Percentiles rank a stretch among this genome's conserved stretches.
phyloP scores from a whole-genome alignment of 2,888 invertebrate species.

The Tridacna crocea region DNA sequence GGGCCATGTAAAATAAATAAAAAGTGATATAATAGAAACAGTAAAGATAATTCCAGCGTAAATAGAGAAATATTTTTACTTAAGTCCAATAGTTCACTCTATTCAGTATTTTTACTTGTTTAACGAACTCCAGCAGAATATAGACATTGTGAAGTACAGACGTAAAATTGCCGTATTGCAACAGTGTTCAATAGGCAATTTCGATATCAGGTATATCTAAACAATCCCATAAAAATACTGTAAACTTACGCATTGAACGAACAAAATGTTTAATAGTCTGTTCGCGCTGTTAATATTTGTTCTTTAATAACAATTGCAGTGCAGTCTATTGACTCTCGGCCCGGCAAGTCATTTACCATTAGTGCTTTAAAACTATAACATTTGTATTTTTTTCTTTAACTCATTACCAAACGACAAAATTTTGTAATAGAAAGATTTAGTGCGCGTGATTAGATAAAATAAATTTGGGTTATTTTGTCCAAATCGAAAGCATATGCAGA shows the following conservation, averaged over 20 bases:
- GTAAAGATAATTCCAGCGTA: slow-evolving; percentile 7
- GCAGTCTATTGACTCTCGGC: too few relatives aligned
- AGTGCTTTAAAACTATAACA: too few relatives aligned
- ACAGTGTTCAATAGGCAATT: slow-evolving; percentile 20
- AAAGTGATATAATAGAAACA: slow-evolving; percentile 19
- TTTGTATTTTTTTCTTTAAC: too few relatives aligned
- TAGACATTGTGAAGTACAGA: slow-evolving; percentile 7
- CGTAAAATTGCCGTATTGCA: not conserved
- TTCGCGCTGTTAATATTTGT: too few relatives aligned
- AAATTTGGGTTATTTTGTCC: slow-evolving; percentile 8
- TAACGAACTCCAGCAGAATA: slow-evolving; percentile 13
- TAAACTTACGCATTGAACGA: not conserved
- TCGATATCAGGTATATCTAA: slow-evolving; percentile 10
- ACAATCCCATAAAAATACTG: not conserved
- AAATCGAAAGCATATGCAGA: too few relatives aligned
- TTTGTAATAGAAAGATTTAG: slow-evolving; percentile 18
- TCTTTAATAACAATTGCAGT: too few relatives aligned
- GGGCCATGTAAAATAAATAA: slow-evolving; percentile 16
- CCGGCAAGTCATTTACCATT: too few relatives aligned
- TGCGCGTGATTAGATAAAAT: slow-evolving; percentile 10
- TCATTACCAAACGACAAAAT: not conserved
- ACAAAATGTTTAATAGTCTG: not conserved
- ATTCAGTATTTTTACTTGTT: not conserved
- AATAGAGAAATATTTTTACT: slow-evolving; percentile 22
- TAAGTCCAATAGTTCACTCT: slow-evolving; percentile 17